Evolutionary conservation across 2,113 vertebrate species (phyloP), one percentile per base, ranked within the genome.

Genomic region (Synodontis membranacea): DNA sequence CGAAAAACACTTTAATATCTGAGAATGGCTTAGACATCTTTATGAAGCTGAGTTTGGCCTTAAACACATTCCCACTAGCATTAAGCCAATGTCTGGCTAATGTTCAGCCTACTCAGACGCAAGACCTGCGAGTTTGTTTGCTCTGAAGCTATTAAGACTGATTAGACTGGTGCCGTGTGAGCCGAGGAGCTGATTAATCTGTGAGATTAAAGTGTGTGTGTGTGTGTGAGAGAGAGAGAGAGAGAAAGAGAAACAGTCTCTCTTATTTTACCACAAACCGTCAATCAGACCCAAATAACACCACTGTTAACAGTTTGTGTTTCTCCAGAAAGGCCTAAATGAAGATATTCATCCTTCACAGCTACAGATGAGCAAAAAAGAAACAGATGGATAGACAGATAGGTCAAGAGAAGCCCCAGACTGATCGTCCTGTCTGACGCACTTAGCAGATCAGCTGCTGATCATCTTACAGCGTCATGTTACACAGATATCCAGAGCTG

Each of bases 391-490:
- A 52, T 31, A 54, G 52, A 52, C n/a, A 50, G 50, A n/a, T n/a
- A 74, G 34, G 44, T 14, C 1, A 11, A 79, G 39, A 70, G 25
- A 84, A 80, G 52, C 52, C 50, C 50, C 78, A 25, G 50, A 80
- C 78, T 74, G 86, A 72, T 31, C 15, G 17, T 42, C n/a, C 44
- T 37, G 75, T 68, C 72, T 89, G 68, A 87, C 80, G 81, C 60
- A 83, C 78, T 70, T 86, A 80, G 83, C 81, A 58, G 76, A 86
- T 88, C 85, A 62, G 66, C 81, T 80, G 28, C 37, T 46, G 87
- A 84, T 88, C 78, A 70, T 88, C 64, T 86, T 82, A 84, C 87
- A 83, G 88, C n/a, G 28, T 89, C 83, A 25, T 48, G 70, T 88
- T 89, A 84, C 88, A 85, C 46, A 72, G 50, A 82, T 31, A 78